These are phyloP conservation scores for Tamias sibiricus DNA, from an alignment of 2,113 vertebrate species.

Conservation along the genomic window DNA sequence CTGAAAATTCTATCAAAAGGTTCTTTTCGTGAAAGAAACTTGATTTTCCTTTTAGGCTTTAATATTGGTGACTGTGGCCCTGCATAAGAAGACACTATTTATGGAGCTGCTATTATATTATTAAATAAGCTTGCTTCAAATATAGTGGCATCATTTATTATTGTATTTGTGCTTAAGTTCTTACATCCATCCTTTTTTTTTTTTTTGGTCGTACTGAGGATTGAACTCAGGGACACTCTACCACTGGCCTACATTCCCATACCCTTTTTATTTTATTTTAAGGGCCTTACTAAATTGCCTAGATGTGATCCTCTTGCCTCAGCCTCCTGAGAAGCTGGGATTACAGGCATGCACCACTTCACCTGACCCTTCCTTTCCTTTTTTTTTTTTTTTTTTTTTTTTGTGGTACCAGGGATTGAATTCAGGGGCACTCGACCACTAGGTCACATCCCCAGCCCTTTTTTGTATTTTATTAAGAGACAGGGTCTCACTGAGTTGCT, in stretches of 20 bases:
- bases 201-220: not conserved
- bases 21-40: slow-evolving; percentile 61
- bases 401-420: no score
- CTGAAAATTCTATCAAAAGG: slow-evolving; percentile 33
- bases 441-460: no score
- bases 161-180: not conserved
- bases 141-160: slow-evolving; percentile 7
- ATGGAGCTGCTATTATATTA: not conserved
- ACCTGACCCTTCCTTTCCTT: not conserved
- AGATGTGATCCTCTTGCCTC: not conserved
- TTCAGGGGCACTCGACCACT: no score
- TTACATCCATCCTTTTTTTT: not conserved
- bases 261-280: not conserved
- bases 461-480: no score
- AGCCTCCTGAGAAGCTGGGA: not conserved
- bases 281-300: not conserved
- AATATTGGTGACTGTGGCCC: slow-evolving; percentile 30
- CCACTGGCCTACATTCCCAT: not conserved
- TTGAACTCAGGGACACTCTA: not conserved
- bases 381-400: no score
- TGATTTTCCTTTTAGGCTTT: slow-evolving; percentile 50
- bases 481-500: no score
- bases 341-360: not conserved
- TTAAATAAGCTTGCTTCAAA: slow-evolving; percentile 13
- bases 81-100: slow-evolving; percentile 6